Base-by-base conservation (phyloP, 1,140 invertebrate species). In the Drosophila tsacasi region DNA sequence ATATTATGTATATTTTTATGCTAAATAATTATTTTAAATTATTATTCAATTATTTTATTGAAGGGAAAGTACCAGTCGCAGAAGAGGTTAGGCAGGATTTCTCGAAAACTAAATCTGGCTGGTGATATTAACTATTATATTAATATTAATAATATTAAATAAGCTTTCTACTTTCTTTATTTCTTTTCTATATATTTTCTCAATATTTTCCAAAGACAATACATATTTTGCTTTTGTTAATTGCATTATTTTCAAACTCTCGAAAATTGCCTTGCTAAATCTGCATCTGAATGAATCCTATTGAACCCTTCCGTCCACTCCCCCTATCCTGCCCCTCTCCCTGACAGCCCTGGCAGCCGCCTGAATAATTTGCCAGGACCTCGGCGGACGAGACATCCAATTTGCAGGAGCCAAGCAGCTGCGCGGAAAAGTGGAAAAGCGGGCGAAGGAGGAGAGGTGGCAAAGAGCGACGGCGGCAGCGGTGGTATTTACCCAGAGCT, bases 401-500 rank as follows among this genome's bases (percentile, higher is more conserved):
- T 73, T 60, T 69, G 66, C 69, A 42, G 39, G 49, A 66, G 19
- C 23, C 42, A 32, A 30, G 46, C 69, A 73, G 69, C 65, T 73
- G 69, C 17, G 42, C 40, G 37, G 32, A 42, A 23, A 35, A 25
- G 32, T 17, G 23, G 65, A 44, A 67, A 67, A 61, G 30, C 7
- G 39, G 46, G 10, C 21, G 21, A 12, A 15, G 12, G 7, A 15
- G 19, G 44, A 5, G 7, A 15, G 19, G 44, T 21, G 21, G 21
- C 10, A 25, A 46, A 50, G 25, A 21, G 23, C n/a, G 27, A 17
- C 7, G 40, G 8, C 10, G 25, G 32, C 3, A 6, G 35, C 15
- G 23, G 27, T 32, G 25, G 72, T 87, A 71, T 80, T 87, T 87
- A 67, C 83, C 67, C 71, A 87, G 63, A 76, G 83, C 81, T 89